phyloP scores from a whole-genome alignment of 2,888 invertebrate genomes.

The Ephialtes manifestator region DNA sequence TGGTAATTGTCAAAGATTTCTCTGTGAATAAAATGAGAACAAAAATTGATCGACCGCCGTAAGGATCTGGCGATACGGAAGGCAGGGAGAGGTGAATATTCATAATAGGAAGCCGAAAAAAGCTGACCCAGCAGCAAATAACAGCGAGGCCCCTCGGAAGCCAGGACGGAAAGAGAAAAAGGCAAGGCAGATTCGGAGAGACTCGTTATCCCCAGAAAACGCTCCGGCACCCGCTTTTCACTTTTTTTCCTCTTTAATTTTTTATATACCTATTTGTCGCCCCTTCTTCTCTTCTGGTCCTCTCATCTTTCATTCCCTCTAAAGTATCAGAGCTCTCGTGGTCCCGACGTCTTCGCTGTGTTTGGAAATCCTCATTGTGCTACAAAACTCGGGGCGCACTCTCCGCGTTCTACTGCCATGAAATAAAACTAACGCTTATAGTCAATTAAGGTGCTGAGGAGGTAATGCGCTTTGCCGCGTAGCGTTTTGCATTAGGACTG shows the following conservation, averaged over 20 bases:
- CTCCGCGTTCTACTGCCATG: slow-evolving; percentile 56
- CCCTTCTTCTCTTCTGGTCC: slow-evolving; percentile 48
- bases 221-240: slow-evolving; percentile 37
- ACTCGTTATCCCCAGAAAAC: slow-evolving; percentile 68
- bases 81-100: slow-evolving; percentile 29
- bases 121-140: slow-evolving; percentile 79
- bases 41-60: slow-evolving; percentile 24
- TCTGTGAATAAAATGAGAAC: neutral
- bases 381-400: slow-evolving; percentile 17
- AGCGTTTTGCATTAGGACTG: slow-evolving; percentile 66
- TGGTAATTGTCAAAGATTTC: slow-evolving; percentile 5
- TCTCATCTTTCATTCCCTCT: slow-evolving; percentile 41
- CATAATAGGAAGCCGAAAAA: slow-evolving; percentile 68
- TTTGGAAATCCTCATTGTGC: slow-evolving; percentile 56
- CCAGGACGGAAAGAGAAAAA: slow-evolving; percentile 20
- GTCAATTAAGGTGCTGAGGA: slow-evolving; percentile 80
- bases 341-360: slow-evolving; percentile 55
- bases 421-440: slow-evolving; percentile 81
- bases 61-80: neutral
- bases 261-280: slow-evolving; percentile 41
- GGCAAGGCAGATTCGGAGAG: slow-evolving; percentile 51
- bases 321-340: slow-evolving; percentile 34
- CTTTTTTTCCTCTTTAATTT: slow-evolving; percentile 55
- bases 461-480: slow-evolving; percentile 77
- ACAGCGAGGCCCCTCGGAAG: slow-evolving; percentile 67